A percentile compares a stretch with the other conserved stretches of the same genome.
Evolutionary conservation across 2,888 invertebrate species (phyloP).

Genomic region (Conistra vaccinii): DNA sequence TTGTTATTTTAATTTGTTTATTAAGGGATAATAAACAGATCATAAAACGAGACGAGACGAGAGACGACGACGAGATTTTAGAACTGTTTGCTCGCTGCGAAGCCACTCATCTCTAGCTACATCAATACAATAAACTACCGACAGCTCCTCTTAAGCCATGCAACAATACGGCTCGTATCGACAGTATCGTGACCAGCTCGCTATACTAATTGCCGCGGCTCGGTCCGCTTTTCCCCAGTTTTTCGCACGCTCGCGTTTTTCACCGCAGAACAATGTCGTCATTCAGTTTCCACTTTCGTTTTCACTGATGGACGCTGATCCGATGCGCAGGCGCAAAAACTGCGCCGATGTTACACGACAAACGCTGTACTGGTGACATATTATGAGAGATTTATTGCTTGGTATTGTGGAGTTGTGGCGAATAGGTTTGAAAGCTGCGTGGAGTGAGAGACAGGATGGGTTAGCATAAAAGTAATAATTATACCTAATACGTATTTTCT

Average conservation of each 20-base stretch:
- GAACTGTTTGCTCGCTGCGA: neutral
- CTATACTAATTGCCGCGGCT: conserved; percentile 57
- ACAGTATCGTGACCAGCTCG: conserved; percentile 54
- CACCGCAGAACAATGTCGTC: conserved; percentile 86
- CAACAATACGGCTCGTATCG: conserved; percentile 1
- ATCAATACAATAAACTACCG: neutral
- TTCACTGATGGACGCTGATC: conserved; percentile 81
- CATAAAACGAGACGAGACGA: neutral
- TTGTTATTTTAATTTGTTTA: neutral
- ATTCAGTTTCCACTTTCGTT: conserved; percentile 89
- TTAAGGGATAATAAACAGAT: neutral
- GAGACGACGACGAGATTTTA: neutral
- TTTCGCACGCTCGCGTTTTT: conserved; percentile 80
- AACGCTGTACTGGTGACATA: conserved; percentile 62
- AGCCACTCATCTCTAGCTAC: too few species aligned
- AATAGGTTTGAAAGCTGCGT: neutral
- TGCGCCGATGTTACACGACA: conserved; percentile 59
- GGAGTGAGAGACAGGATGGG: too few species aligned
- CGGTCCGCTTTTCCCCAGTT: conserved; percentile 72
- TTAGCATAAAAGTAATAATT: neutral
- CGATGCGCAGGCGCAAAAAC: conserved; percentile 78
- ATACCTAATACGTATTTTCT: neutral
- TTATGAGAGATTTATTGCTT: conserved; percentile 36
- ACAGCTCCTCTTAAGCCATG: neutral
- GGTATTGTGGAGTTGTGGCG: neutral